Evolutionary conservation across 2,797 vertebrate species (phyloP).

Genomic region (Coccyzus lansbergi): DNA sequence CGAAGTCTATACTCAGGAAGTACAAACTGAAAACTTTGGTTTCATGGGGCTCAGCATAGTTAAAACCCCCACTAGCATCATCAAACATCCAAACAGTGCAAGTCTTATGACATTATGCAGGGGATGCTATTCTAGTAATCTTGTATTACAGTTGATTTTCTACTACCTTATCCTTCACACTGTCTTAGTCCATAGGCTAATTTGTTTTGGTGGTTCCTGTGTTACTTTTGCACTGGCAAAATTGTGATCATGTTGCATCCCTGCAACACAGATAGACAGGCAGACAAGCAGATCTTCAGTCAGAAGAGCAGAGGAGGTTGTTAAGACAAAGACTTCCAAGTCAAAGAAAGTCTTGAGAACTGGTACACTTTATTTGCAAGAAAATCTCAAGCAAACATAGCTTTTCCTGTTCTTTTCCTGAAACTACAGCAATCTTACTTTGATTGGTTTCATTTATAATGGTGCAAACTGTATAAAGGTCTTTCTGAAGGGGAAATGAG

Average conservation of each 20-base stretch:
- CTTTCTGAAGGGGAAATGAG: background rate
- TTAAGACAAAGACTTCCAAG: background rate
- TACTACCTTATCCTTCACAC: background rate
- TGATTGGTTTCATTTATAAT: background rate
- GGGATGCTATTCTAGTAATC: background rate
- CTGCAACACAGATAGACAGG: background rate
- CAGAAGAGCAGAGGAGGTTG: background rate
- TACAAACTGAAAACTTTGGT: background rate
- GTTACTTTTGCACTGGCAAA: background rate
- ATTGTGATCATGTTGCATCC: background rate
- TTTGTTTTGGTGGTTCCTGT: fast-evolving
- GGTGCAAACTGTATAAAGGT: background rate
- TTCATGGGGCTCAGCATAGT: background rate
- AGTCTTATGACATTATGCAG: fast-evolving
- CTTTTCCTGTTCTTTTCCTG: background rate
- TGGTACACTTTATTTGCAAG: background rate
- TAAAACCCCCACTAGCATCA: background rate
- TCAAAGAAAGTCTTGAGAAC: background rate
- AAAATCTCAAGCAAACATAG: background rate
- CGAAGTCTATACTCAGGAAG: background rate
- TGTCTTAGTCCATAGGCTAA: background rate
- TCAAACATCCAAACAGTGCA: background rate
- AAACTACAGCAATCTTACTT: background rate
- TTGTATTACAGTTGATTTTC: background rate
- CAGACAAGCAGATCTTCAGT: background rate